Base-by-base conservation (phyloP, 2,113 vertebrate genomes). In the Spilogale gracilis region DNA sequence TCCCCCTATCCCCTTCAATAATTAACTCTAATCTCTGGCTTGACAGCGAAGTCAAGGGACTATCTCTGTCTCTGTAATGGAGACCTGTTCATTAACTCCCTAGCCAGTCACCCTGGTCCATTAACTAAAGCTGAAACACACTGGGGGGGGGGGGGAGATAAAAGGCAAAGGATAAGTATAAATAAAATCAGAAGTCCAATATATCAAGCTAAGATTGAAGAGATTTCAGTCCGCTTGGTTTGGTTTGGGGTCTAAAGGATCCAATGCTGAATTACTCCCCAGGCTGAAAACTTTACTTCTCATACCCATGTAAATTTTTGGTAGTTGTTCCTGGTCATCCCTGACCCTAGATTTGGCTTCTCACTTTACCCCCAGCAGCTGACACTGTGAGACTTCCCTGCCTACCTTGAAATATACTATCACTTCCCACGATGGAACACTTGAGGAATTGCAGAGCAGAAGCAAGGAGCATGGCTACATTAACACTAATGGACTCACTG, bases 261-360 rank as follows among this genome's bases (percentile, higher is more conserved):
- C 0, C 43, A 3, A 0, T 12, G 50, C 73, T 43, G 8, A 0
- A 3, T 71, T 0, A 2, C 0, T 30, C 20, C 14, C 9, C 12
- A 5, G 0, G 0, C 0, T 2, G 2, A 0, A 82, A 93, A 54
- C 23, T 1, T 3, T 12, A 38, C 32, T 43, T 38, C 2, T 45
- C 16, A 3, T 25, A 0, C 0, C 0, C 0, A 52, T 12, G 0
- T 69, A 65, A 58, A 21, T 30, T 63, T 67, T 89, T 17, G 0
- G 32, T 20, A 82, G 11, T 43, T 23, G 2, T 3, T n/a, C 23
- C 67, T 43, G 50, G 27, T 61, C 45, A 43, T 9, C 25, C 48
- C 58, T 11, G 45, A 50, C 45, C 52, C 27, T 32, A 63, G 50
- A 38, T 25, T 50, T 82, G 84, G 60, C 69, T 87, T 91, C 25